Evolutionary conservation across 2,113 vertebrate species (phyloP), one percentile per base, ranked within the genome.

Genomic region (Rhynchopsitta pachyrhyncha): DNA sequence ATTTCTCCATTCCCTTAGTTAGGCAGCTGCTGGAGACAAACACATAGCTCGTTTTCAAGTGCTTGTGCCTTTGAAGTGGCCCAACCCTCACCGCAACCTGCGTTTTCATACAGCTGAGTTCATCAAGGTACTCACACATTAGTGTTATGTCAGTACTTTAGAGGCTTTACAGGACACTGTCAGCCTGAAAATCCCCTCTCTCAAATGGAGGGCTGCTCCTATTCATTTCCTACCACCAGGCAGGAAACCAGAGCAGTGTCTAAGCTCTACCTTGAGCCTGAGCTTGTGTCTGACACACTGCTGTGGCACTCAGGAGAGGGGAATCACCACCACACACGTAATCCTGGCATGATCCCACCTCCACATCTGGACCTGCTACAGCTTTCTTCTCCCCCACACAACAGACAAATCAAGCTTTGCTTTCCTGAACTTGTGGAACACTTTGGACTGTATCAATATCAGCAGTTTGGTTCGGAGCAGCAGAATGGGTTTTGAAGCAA

Each of bases 311-410:
- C 49, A 25, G 0, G 8, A 68, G n/a, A 68, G 25, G 50, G 15
- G n/a, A 46, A 68, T 18, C 0, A 2, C 33, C 75, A 4, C 25
- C 11, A 0, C 9, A 7, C 29, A 3, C 0, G 0, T 0, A 9
- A 64, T 25, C 47, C 22, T 2, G 35, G 0, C 6, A 3, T 1
- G 15, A 20, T 71, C 5, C 75, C n/a, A 28, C 16, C 46, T 24
- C n/a, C 28, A 8, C 5, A 15, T 3, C 20, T 1, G 25, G 37
- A 1, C 33, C 53, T 57, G 13, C 23, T 39, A 9, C 19, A 19
- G 46, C 46, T 35, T 47, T 4, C 70, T 47, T 8, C 76, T 47
- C 9, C 31, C 29, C 17, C 7, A 1, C 35, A 2, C 60, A 46
- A 7, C 7, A 24, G 33, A 14, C 67, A 20, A 14, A 3, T 4